Conservation (phyloP, 2,888 invertebrate genomes). For the Deroplatys truncata region DNA sequence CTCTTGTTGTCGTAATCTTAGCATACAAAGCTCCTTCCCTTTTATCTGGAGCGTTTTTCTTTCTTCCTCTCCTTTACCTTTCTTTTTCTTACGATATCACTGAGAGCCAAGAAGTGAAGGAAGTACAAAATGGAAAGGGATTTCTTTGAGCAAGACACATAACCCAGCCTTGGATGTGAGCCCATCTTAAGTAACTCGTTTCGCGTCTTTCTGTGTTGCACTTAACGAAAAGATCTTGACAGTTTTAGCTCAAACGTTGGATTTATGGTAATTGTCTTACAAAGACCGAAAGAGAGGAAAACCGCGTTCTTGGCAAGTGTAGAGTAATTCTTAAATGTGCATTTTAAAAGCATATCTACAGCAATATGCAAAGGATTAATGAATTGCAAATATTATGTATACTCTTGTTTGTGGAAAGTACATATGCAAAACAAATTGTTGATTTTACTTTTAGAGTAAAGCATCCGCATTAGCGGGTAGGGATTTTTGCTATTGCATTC, state of each 20-base stretch:
- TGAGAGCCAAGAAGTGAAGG: neutral
- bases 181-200: neutral
- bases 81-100: neutral
- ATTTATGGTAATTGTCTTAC: neutral
- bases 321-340: neutral
- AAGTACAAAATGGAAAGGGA: neutral
- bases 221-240: neutral
- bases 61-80: neutral
- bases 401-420: too few species aligned
- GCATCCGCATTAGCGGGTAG: too few species aligned
- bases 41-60: neutral
- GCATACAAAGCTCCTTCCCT: neutral
- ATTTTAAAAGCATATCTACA: too few species aligned
- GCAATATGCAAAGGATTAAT: too few species aligned
- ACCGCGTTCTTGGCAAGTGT: neutral
- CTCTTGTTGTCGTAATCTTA: neutral
- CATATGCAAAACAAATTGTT: too few species aligned
- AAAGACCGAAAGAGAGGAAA: neutral
- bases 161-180: neutral
- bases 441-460: too few species aligned
- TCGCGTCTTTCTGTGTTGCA: neutral
- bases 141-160: neutral
- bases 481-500: too few species aligned
- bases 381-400: too few species aligned
- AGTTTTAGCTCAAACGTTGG: neutral